Evolutionary conservation across 2,113 vertebrate genomes (phyloP), one percentile per base, ranked within the genome.

Genomic region (Clarias batrachus): DNA sequence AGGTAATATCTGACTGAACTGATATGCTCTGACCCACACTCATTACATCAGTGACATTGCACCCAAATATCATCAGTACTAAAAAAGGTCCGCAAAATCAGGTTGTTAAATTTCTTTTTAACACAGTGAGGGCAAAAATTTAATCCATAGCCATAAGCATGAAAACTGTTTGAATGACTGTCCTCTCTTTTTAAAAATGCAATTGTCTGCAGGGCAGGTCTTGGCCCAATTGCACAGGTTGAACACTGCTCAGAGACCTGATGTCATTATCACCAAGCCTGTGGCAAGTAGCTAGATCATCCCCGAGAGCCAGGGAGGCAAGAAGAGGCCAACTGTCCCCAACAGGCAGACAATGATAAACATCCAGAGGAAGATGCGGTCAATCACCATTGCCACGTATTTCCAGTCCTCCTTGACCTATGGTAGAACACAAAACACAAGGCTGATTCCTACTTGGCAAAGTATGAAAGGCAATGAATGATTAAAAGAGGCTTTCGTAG

Each of bases 401-500:
- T 90, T 90, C 90, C 90, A 90, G 88, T 90, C 90, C 86, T 89
- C 90, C 90, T 89, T 90, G 81, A 90, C 88, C 90, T 90, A 82
- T 83, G 25, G 27, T 57, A 86, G 30, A 77, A 74, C 52, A 84
- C 48, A 84, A 93, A 95, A 91, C 91, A 96, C 95, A 37, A 94
- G 94, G 84, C 93, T 95, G 92, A 74, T 23, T 76, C 70, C n/a
- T 41, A 76, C 59, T 82, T 62, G 56, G 78, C 41, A 65, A 82
- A 59, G 66, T 66, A 41, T 30, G 37, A 70, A 27, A 81, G 56
- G 21, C 25, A 9, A 37, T 9, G 30, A 25, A 66, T 54, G 37
- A 68, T 57, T 63, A 63, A 27, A 14, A 66, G 60, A 65, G 30
- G 48, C 21, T n/a, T 68, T 27, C 11, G 16, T 60, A 66, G 60